phyloP scores from a whole-genome alignment of 2,797 vertebrate genomes.

The Glyptemys insculpta region DNA sequence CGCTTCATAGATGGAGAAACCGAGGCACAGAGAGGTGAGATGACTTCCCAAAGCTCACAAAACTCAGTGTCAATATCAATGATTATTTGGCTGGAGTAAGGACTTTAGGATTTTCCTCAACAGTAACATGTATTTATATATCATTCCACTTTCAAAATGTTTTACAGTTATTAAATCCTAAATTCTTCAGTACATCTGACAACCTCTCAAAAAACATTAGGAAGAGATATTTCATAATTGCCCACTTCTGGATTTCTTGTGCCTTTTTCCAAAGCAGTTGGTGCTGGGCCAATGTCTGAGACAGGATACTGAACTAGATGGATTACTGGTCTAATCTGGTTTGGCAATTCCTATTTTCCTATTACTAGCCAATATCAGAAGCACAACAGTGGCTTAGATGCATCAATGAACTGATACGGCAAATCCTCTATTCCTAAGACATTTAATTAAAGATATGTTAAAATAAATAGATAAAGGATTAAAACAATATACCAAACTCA shows the following conservation, averaged over 20 bases:
- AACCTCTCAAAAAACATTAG: neutral
- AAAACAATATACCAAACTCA: neutral
- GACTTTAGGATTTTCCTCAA: neutral
- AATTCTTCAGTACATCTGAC: neutral
- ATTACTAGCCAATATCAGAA: neutral
- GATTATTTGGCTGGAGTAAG: neutral
- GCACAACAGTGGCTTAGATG: neutral
- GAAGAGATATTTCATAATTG: neutral
- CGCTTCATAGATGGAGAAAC: neutral
- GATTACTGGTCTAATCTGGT: neutral
- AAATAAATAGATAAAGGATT: neutral
- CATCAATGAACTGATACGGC: neutral
- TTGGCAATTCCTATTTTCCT: neutral
- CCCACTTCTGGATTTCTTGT: neutral
- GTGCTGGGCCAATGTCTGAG: neutral
- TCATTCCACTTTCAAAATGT: neutral
- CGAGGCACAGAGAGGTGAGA: neutral
- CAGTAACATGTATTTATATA: neutral
- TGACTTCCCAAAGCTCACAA: neutral
- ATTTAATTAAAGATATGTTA: neutral
- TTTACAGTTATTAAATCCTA: neutral
- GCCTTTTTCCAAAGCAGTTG: neutral
- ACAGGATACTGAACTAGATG: neutral
- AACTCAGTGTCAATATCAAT: neutral
- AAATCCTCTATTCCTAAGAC: neutral